phyloP scores from a whole-genome alignment of 2,888 invertebrate genomes.

The Eupeodes luniger region DNA sequence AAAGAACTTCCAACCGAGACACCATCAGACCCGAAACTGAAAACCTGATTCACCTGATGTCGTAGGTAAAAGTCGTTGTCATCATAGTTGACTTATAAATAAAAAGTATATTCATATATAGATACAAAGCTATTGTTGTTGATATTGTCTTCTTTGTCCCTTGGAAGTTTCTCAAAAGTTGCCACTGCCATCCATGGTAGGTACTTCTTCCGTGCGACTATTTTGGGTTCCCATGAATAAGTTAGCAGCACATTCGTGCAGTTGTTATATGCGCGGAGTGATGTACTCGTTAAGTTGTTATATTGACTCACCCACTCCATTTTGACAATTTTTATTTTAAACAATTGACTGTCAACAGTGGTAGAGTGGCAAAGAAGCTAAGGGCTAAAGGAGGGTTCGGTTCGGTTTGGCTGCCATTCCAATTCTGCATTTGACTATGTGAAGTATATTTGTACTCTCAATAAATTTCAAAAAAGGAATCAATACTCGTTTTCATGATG shows the following conservation, averaged over 20 bases:
- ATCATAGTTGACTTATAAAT: background rate
- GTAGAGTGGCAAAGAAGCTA: background rate
- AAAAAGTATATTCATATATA: background rate
- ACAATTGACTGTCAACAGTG: constrained; percentile 75
- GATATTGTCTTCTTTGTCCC: background rate
- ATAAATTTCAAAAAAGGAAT: constrained; percentile 60
- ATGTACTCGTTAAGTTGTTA: constrained; percentile 65
- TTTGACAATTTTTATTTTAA: constrained; percentile 72
- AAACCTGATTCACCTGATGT: constrained; percentile 28
- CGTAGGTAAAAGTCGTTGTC: background rate
- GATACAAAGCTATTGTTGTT: background rate
- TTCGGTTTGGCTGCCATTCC: background rate
- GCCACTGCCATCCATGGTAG: background rate
- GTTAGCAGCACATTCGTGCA: constrained; percentile 55
- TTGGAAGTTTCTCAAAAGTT: constrained; percentile 16
- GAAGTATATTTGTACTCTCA: constrained; percentile 55
- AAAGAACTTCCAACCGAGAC: background rate
- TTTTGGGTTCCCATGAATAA: constrained; percentile 59
- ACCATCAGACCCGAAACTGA: too few relatives aligned
- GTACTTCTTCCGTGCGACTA: constrained; percentile 29
- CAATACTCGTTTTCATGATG: constrained; percentile 60
- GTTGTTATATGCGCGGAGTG: constrained; percentile 31
- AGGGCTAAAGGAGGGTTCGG: background rate
- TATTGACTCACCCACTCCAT: constrained; percentile 54
- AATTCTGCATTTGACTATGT: constrained; percentile 44